Conservation (phyloP, 2,888 invertebrate species). For the Eupithecia centaureata region DNA sequence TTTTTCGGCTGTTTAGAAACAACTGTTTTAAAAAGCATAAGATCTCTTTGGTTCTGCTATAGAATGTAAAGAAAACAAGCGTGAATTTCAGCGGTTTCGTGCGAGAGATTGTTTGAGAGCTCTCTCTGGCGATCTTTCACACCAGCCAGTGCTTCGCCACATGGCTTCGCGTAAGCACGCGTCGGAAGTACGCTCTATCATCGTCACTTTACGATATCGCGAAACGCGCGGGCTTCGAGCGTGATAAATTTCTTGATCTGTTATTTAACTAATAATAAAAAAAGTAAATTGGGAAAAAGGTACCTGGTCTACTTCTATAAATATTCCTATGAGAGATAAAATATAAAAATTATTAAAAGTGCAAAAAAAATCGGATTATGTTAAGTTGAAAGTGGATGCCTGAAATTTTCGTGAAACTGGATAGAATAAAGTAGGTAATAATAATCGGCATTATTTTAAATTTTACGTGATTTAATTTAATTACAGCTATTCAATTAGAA, state of each 20-base stretch:
- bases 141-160: conserved; percentile 53
- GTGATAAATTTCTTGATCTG: neutral
- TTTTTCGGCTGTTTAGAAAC: too few species aligned
- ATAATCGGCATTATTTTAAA: neutral
- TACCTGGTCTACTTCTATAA: neutral
- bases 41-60: neutral
- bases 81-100: conserved; percentile 24
- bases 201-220: conserved; percentile 56
- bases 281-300: neutral
- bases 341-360: neutral
- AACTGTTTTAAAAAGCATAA: neutral
- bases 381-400: conserved; percentile 2
- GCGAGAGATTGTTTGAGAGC: conserved; percentile 24
- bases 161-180: conserved; percentile 48
- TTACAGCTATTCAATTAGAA: conserved; percentile 20
- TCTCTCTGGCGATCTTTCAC: conserved; percentile 16
- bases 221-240: conserved; percentile 35
- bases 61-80: neutral
- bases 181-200: conserved; percentile 52
- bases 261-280: neutral
- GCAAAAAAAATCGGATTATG: neutral
- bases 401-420: neutral
- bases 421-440: neutral
- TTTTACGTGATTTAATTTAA: conserved; percentile 17
- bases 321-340: neutral